Base-by-base conservation (phyloP, 2,113 vertebrate genomes). In the Edolisoma coerulescens region DNA sequence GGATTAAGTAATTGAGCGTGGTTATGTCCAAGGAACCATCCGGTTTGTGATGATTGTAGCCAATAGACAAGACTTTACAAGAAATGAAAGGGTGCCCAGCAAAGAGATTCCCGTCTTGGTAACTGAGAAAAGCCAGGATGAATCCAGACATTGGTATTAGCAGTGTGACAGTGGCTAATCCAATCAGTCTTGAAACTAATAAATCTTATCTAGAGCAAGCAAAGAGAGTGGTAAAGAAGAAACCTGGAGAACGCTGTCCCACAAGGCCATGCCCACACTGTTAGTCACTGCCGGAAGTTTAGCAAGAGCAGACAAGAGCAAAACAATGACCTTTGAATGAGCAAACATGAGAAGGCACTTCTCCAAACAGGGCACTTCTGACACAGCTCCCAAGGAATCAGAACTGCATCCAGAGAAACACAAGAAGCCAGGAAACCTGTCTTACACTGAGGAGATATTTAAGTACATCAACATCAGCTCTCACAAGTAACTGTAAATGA, bases 231-330 rank as follows among this genome's bases (percentile, higher is more conserved):
- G 15, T 7, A 3, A 47, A 41, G 44, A 39, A 53, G 24, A 85
- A 71, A 24, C 2, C 3, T 52, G 39, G 17, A 45, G 32, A 26
- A 10, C 0, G 0, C 11, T 10, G 11, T 30, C 50, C 61, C 49
- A n/a, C 28, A 17, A 30, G 21, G 33, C 23, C 13, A 2, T 23
- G 70, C 42, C 61, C 4, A 3, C 0, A 1, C 11, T 0, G 0
- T 87, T 61, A 84, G 68, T 89, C 56, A 47, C 60, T 37, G 80
- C 33, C 0, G 3, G 68, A 41, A 35, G 19, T 33, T 67, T 60
- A 54, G 65, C 52, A 67, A 67, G 88, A 60, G 8, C 39, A 41
- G 52, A 32, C 32, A 30, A 30, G 27, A 63, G 5, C 11, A 3
- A 45, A 83, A 19, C 6, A 3, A 6, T 42, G 49, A 32, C 2